Conservation (phyloP, 1,140 invertebrate genomes). For the Lutraria rhynchaena region DNA sequence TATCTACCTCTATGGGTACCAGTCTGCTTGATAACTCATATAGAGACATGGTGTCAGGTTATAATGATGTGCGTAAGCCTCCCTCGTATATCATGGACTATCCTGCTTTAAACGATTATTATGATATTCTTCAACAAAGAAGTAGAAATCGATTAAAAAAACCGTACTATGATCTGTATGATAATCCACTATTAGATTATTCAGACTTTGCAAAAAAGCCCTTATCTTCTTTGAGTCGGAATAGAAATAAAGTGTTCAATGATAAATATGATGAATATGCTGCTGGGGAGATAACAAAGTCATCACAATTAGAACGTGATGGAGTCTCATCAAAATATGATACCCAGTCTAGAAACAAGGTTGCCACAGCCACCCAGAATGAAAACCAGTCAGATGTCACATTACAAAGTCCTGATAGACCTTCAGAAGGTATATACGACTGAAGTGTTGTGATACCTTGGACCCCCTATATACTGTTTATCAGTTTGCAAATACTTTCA, state of each 20-base stretch:
- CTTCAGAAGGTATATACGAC: conserved; percentile 5
- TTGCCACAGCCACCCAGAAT: conserved; percentile 19
- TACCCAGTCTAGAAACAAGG: background rate
- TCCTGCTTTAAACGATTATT: conserved; percentile 58
- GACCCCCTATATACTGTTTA: too few species aligned
- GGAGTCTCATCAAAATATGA: background rate
- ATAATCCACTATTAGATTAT: conserved; percentile 19
- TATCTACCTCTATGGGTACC: conserved; percentile 34
- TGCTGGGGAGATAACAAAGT: background rate
- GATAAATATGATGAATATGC: conserved; percentile 58
- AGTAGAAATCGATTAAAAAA: conserved; percentile 53
- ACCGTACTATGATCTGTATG: conserved; percentile 49
- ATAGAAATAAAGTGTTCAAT: conserved; percentile 54
- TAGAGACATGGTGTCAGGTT: background rate
- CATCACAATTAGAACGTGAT: background rate
- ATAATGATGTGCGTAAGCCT: background rate
- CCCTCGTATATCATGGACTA: conserved; percentile 30
- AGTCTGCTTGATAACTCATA: conserved; percentile 16
- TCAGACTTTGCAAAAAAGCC: conserved; percentile 27
- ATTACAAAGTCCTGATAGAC: conserved; percentile 4
- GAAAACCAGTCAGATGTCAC: conserved; percentile 3
- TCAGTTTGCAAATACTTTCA: too few species aligned
- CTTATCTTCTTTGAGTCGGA: conserved; percentile 28
- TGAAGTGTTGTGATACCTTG: background rate
- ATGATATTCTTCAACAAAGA: conserved; percentile 61